These are phyloP conservation scores for Hippocampus barbouri DNA, from an alignment of 2,113 vertebrate genomes.

Conservation along the genomic window DNA sequence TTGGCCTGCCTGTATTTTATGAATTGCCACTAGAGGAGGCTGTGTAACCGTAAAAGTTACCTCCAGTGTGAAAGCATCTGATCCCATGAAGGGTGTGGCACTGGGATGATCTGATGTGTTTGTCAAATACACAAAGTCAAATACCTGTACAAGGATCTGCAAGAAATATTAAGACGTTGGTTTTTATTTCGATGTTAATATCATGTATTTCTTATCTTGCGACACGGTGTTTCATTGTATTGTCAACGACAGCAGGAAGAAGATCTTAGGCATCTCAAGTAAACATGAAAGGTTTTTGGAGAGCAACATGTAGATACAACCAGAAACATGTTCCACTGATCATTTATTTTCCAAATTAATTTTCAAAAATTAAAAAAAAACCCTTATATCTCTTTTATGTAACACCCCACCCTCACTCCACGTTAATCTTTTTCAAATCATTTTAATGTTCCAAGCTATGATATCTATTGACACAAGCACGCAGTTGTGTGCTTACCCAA, in stretches of 20 bases:
- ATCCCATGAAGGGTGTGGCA: conserved; percentile 33
- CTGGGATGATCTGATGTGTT: neutral
- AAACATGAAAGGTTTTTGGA: neutral
- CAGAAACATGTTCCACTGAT: neutral
- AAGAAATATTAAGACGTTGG: neutral
- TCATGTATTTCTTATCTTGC: neutral
- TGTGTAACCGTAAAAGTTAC: conserved; percentile 16
- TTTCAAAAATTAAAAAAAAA: too few relatives aligned
- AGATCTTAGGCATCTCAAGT: neutral
- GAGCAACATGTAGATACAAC: neutral
- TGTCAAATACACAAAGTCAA: neutral
- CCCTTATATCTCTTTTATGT: neutral
- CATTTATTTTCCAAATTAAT: neutral
- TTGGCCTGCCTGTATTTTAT: neutral
- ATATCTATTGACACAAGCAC: conserved; percentile 5
- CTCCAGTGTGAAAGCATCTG: neutral
- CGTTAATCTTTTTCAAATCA: neutral
- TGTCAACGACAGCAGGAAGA: neutral
- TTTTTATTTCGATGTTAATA: neutral
- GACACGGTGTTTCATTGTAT: neutral
- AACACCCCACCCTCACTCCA: neutral
- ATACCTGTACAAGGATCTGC: neutral
- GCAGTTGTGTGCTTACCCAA: neutral
- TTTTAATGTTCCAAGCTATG: neutral
- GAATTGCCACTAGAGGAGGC: conserved; percentile 48